These are phyloP conservation scores for Psilopsiagon aurifrons DNA, from an alignment of 2,113 vertebrate genomes.

Conservation along the genomic window DNA sequence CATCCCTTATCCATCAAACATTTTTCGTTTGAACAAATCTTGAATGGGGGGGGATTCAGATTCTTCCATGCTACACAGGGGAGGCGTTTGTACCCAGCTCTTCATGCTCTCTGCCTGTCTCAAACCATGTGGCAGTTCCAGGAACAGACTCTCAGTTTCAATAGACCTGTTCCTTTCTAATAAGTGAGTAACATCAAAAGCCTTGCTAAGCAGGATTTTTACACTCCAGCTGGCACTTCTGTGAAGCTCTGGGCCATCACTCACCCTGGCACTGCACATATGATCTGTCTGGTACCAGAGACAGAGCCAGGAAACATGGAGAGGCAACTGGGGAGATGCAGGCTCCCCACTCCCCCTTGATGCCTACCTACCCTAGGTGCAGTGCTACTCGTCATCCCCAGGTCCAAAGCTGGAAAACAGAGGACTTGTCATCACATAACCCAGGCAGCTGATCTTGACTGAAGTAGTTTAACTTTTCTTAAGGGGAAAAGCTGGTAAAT, in stretches of 20 bases:
- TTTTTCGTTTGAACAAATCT: background rate
- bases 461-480: background rate
- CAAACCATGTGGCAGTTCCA: background rate
- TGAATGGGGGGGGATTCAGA: background rate
- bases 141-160: background rate
- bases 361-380: background rate
- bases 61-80: background rate
- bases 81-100: rapidly evolving
- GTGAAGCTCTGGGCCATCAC: background rate
- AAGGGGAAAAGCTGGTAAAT: background rate
- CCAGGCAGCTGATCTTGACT: background rate
- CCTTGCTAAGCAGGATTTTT: background rate
- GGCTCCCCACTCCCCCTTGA: background rate
- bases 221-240: background rate
- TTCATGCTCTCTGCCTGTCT: background rate
- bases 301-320: background rate
- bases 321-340: background rate
- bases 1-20: background rate
- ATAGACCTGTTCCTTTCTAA: background rate
- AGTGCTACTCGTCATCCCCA: background rate
- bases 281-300: background rate
- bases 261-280: background rate
- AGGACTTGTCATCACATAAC: background rate
- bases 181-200: background rate
- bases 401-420: background rate